Evolutionary conservation across 2,113 vertebrate genomes (phyloP), one percentile per base, ranked within the genome.

Genomic region (Callocephalon fimbriatum): DNA sequence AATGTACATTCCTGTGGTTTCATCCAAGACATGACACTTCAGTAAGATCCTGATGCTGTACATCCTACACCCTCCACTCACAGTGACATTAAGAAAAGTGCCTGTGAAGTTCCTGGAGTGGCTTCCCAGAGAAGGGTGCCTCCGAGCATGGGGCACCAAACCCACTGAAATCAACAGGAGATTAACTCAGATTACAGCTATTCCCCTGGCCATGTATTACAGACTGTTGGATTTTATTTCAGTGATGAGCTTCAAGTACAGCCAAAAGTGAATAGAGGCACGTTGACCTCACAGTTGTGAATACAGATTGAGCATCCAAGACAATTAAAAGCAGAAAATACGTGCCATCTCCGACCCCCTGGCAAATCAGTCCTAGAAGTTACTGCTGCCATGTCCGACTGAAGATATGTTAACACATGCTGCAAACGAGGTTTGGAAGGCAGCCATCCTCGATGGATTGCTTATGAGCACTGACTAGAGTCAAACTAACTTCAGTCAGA

Each of bases 271-370:
- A 92, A 92, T 1, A 91, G 79, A 96, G 90, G 87, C 95, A 97
- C 50, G 72, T 88, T 96, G 96, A 97, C 96, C 97, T 97, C 95
- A 93, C 93, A 80, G 74, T 27, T 79, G 81, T 51, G 88, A 97
- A 90, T 32, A 59, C 89, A 67, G 78, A 73, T 2, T 7, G 80
- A 70, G 74, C 9, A 3, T 92, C 87, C 90, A 94, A 97, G 94
- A 96, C 92, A 94, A 96, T 96, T 88, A 95, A 96, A 94, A 91
- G 72, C 79, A 93, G 92, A 90, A 93, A 85, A 79, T 70, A 90
- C 45, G 25, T 84, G 66, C 66, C 88, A 77, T 94, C 76, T 53
- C 89, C 94, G 87, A 83, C 61, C 45, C 29, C 76, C 89, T 62
- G 87, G 66, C 3, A 0, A 83, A 86, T 20, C 71, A 15, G 59